Conservation (phyloP, 2,888 invertebrate species). For the Lacanobia oleracea region DNA sequence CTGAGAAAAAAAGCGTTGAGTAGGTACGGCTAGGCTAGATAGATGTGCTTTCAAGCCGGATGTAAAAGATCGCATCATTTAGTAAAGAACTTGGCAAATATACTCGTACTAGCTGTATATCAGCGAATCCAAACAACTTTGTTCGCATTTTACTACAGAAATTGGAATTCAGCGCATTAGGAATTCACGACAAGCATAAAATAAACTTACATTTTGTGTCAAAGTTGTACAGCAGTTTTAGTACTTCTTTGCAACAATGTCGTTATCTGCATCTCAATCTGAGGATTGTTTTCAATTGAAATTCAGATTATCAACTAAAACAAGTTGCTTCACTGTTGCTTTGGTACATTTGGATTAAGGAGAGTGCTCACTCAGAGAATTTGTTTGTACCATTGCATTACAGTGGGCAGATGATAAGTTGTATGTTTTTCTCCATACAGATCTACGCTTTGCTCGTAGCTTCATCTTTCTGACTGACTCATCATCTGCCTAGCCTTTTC, state of each 20-base stretch:
- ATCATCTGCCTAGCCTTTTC: no score
- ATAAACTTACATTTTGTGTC: constrained; percentile 32
- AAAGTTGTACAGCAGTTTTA: constrained; percentile 15
- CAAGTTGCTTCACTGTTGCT: constrained; percentile 17
- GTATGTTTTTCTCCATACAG: no score
- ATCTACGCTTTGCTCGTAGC: no score
- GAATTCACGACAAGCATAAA: constrained; percentile 24
- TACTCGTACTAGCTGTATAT: not conserved
- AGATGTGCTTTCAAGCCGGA: not conserved
- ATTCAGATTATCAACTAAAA: constrained; percentile 41
- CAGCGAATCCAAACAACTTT: constrained; percentile 3
- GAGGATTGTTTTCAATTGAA: constrained; percentile 28
- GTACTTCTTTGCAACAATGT: constrained; percentile 28
- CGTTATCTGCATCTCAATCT: constrained; percentile 46
- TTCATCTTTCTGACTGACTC: no score
- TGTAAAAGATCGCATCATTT: not conserved
- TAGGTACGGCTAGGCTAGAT: no score
- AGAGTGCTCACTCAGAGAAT: not conserved
- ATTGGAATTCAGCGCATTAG: constrained; percentile 11
- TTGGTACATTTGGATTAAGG: constrained; percentile 27
- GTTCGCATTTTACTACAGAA: not conserved
- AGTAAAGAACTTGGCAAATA: not conserved
- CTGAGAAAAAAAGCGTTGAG: no score
- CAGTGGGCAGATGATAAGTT: no score
- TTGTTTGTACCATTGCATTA: not conserved